Conservation (phyloP, 2,113 vertebrate species). For the Ceyx melanurus region DNA sequence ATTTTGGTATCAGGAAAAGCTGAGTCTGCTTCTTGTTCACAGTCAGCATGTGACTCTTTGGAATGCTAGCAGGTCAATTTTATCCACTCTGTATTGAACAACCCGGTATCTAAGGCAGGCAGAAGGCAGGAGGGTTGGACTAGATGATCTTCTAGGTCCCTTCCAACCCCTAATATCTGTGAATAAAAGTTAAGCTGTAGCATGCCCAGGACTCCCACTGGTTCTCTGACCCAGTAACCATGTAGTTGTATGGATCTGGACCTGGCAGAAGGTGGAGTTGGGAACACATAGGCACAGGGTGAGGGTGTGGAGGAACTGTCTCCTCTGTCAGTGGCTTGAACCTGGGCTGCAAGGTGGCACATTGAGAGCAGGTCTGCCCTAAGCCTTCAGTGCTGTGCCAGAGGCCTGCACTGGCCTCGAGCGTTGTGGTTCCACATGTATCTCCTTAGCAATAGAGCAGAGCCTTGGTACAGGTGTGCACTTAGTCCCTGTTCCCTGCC, state of each 20-base stretch:
- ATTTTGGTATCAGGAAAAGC: not conserved
- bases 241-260: fast-evolving
- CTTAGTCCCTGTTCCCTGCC: not conserved
- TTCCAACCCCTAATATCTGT: no score
- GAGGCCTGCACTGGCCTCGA: not conserved
- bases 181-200: not conserved
- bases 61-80: not conserved
- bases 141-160: no score
- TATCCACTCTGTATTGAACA: not conserved
- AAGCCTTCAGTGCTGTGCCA: not conserved
- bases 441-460: not conserved
- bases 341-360: not conserved
- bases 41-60: not conserved
- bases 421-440: fast-evolving
- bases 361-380: not conserved
- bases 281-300: not conserved
- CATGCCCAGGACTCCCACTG: not conserved
- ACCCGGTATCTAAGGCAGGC: not conserved
- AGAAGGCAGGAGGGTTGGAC: no score
- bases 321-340: not conserved
- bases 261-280: not conserved
- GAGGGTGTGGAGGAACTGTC: not conserved
- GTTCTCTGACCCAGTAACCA: not conserved
- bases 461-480: not conserved
- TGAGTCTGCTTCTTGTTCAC: not conserved